Evolutionary conservation across 1,140 invertebrate genomes (phyloP).

Genomic region (Drosophila ficusphila): DNA sequence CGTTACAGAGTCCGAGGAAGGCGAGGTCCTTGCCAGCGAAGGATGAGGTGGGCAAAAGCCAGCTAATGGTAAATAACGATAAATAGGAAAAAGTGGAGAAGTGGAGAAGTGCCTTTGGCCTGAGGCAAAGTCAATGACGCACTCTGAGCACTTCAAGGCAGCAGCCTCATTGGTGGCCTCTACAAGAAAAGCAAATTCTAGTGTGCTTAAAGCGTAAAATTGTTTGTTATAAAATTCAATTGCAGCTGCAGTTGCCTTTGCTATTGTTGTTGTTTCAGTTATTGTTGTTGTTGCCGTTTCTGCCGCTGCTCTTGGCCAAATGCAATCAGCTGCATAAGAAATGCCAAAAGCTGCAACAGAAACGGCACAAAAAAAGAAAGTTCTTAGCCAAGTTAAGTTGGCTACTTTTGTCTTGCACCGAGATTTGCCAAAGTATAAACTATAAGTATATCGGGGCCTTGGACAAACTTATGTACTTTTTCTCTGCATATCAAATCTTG

Average conservation of each 20-base stretch:
- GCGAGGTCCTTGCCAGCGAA: slow-evolving; percentile 7
- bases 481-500: slow-evolving; percentile 32
- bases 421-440: slow-evolving; percentile 49
- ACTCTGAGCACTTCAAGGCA: slow-evolving; percentile 42
- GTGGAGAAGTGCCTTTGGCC: slow-evolving; percentile 65
- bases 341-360: slow-evolving; percentile 40
- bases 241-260: slow-evolving; percentile 38
- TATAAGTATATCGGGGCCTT: slow-evolving; percentile 39
- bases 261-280: slow-evolving; percentile 7
- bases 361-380: slow-evolving; percentile 27
- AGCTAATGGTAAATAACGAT: slow-evolving; percentile 79
- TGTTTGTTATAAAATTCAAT: slow-evolving; percentile 82
- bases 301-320: slow-evolving; percentile 47
- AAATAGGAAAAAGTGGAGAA: slow-evolving; percentile 69
- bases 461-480: slow-evolving; percentile 24
- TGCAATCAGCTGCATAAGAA: slow-evolving; percentile 65
- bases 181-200: slow-evolving; percentile 48
- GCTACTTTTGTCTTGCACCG: slow-evolving; percentile 61
- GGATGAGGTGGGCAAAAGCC: neutral
- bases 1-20: slow-evolving; percentile 36
- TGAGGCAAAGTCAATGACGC: slow-evolving; percentile 76
- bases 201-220: slow-evolving; percentile 81
- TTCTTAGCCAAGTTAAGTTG: slow-evolving; percentile 46
- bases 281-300: slow-evolving; percentile 11
- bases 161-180: slow-evolving; percentile 33